These are phyloP conservation scores for Rhagonycha lutea DNA, from an alignment of 2,888 invertebrate species.

Conservation along the genomic window DNA sequence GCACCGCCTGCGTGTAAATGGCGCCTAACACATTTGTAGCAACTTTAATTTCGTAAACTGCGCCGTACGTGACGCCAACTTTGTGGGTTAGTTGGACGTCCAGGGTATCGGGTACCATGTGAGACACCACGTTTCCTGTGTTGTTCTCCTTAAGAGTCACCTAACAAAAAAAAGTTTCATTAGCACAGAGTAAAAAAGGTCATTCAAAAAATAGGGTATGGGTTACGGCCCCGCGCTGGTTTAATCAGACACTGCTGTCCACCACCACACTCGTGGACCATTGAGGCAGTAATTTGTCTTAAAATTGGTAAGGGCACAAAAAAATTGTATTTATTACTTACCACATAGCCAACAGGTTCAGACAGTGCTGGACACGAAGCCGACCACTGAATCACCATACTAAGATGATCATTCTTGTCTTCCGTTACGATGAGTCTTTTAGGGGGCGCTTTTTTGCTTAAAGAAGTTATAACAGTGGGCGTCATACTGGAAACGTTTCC, in stretches of 20 bases:
- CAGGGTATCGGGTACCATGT: constrained; percentile 58
- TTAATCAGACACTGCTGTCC: constrained; percentile 20
- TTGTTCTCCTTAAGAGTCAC: constrained; percentile 59
- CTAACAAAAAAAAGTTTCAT: too few species aligned
- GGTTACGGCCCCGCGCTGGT: too few species aligned
- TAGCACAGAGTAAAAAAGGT: too few species aligned
- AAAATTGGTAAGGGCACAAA: too few species aligned
- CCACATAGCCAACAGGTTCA: constrained; percentile 63
- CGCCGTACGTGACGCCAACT: constrained; percentile 58
- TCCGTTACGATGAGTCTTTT: constrained; percentile 63
- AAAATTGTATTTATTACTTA: constrained; percentile 50
- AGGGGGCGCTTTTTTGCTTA: constrained; percentile 71
- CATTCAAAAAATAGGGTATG: too few species aligned
- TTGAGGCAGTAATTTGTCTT: too few species aligned
- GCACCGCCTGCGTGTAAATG: constrained; percentile 55
- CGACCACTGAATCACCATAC: constrained; percentile 70
- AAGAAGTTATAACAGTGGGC: constrained; percentile 62
- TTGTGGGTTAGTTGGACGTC: constrained; percentile 58
- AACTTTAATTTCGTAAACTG: constrained; percentile 59
- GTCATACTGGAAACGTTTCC: constrained; percentile 63
- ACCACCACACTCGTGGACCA: background rate
- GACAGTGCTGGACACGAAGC: constrained; percentile 67
- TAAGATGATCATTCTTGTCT: constrained; percentile 47
- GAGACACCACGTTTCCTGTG: constrained; percentile 53
- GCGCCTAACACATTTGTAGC: constrained; percentile 56